phyloP scores from a whole-genome alignment of 2,797 vertebrate species.

The Alfaro cultratus region DNA sequence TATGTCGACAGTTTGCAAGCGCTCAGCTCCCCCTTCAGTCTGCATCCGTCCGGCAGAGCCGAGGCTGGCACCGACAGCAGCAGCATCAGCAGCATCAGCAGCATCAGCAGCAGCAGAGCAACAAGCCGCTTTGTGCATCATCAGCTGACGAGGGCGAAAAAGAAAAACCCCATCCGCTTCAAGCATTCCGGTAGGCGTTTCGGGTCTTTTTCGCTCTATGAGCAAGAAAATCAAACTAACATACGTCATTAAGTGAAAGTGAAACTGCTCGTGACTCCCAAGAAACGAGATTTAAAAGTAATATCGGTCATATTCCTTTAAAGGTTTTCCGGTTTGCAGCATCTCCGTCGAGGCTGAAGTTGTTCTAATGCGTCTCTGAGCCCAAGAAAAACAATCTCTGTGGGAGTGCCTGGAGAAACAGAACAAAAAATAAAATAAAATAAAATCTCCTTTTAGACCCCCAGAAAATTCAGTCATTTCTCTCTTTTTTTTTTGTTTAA shows the following conservation, averaged over 20 bases:
- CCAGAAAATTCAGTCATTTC: too few species aligned
- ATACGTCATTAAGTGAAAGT: not conserved
- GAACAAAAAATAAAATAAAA: conserved; percentile 25
- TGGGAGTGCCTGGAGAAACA: conserved; percentile 38
- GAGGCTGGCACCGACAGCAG: conserved; percentile 44
- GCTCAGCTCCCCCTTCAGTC: conserved; percentile 38
- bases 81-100: not conserved
- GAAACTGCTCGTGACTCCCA: not conserved
- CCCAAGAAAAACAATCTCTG: conserved; percentile 26
- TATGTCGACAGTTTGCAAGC: conserved; percentile 46
- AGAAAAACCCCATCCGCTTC: not conserved
- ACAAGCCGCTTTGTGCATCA: conserved; percentile 64
- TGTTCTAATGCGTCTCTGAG: not conserved
- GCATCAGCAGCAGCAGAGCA: not conserved
- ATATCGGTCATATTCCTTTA: not conserved
- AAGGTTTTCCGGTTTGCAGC: not conserved
- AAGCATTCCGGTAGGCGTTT: conserved; percentile 57
- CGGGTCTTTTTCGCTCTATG: not conserved
- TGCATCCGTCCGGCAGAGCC: conserved; percentile 34
- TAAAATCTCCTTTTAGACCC: not conserved
- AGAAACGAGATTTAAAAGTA: conserved; percentile 3
- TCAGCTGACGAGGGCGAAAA: conserved; percentile 18
- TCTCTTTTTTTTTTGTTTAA: not conserved
- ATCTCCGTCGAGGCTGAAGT: conserved; percentile 3
- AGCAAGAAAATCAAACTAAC: not conserved